These are phyloP conservation scores for Eptesicus fuscus DNA, from an alignment of 2,113 vertebrate genomes.

Conservation along the genomic window DNA sequence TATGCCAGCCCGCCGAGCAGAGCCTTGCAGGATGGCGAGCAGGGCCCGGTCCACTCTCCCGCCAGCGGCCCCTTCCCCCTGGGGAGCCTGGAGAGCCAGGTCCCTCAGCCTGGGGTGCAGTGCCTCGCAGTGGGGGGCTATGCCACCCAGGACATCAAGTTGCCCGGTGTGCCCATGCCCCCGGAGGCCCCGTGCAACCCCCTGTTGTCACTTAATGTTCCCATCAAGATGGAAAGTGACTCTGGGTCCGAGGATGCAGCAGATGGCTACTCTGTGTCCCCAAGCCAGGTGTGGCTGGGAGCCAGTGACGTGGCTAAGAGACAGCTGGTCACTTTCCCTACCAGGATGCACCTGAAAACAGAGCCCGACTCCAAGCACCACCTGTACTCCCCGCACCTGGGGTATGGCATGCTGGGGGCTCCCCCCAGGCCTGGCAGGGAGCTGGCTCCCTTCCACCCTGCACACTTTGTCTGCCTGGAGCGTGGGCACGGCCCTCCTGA, in stretches of 20 bases:
- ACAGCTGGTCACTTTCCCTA: conserved; percentile 79
- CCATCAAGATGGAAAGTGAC: conserved; percentile 92
- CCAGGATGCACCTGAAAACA: conserved; percentile 86
- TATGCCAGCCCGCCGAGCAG: conserved; percentile 80
- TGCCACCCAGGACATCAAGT: conserved; percentile 82
- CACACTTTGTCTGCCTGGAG: conserved; percentile 83
- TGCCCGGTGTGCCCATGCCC: conserved; percentile 75
- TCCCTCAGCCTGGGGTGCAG: conserved; percentile 78
- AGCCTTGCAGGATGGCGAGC: conserved; percentile 81
- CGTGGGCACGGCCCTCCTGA: conserved; percentile 76
- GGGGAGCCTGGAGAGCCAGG: conserved; percentile 79
- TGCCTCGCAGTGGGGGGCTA: conserved; percentile 81
- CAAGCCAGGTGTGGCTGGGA: conserved; percentile 82
- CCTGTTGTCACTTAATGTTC: conserved; percentile 83
- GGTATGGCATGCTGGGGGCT: conserved; percentile 80
- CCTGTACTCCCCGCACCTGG: conserved; percentile 79
- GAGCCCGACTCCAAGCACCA: conserved; percentile 85
- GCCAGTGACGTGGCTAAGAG: conserved; percentile 76
- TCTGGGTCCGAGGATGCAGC: conserved; percentile 87
- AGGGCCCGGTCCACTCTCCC: conserved; percentile 77
- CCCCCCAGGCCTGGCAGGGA: conserved; percentile 82
- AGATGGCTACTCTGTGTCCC: conserved; percentile 69
- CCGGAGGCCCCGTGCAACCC: conserved; percentile 79
- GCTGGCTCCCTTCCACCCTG: conserved; percentile 77
- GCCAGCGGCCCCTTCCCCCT: conserved; percentile 79